Base-by-base conservation (phyloP, 2,797 vertebrate species). In the Harpagifer antarcticus region DNA sequence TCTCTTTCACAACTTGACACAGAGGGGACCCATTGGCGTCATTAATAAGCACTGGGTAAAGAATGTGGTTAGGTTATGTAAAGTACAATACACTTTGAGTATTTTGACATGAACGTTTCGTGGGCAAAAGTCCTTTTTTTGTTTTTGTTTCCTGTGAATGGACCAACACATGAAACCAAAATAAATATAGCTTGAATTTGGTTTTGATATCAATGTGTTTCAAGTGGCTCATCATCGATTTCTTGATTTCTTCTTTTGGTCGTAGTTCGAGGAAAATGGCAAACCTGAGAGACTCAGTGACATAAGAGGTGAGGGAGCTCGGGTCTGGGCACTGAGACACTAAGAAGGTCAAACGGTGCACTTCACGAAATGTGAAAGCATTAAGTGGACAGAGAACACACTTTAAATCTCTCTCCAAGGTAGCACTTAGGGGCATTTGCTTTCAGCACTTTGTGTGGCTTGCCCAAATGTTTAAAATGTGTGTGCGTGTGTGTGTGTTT, bases 331-430 rank as follows among this genome's bases (percentile, higher is more conserved):
- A 55, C 72, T 13, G 72, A 88, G 72, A 70, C 47, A 56, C 70
- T 72, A 72, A 73, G 73, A 88, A 87, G 82, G 81, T 88, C 86
- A 90, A 79, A 75, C 3, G 9, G 40, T 68, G 81, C 84, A 82
- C 87, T 88, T 78, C 72, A n/a, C n/a, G 52, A 68, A 23, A 73
- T 47, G 70, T 72, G 72, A 79, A 82, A 56, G 54, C 75, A 82
- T 48, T 68, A 78, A 87, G 74, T 86, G 87, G 76, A 77, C 76
- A 62, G 65, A 80, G 70, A 72, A 56, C 23, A 50, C 66, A 82
- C 81, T 83, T 79, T 19, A 76, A 69, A 48, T 47, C 57, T 45
- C 63, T 86, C 72, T 62, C 48, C 19, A 37, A 50, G 76, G 79
- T 12, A 68, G 70, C 79, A 89, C 83, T 71, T 75, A 75, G 17